A percentile compares a stretch with the other conserved stretches of the same genome.
Evolutionary conservation across 2,113 vertebrate genomes (phyloP).

Genomic region (Toxotes chatareus): DNA sequence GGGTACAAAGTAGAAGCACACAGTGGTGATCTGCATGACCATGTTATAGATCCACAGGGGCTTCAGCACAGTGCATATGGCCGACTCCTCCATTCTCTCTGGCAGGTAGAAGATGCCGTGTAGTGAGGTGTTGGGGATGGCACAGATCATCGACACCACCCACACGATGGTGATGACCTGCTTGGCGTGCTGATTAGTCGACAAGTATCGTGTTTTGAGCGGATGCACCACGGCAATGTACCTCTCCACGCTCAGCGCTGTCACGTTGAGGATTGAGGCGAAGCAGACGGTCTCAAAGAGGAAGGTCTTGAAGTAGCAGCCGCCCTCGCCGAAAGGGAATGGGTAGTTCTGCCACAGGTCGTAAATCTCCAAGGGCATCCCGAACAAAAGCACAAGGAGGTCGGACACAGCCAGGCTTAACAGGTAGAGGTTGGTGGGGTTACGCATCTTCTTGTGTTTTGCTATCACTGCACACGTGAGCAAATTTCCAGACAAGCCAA

Average conservation of each 20-base stretch:
- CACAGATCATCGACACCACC: conserved; percentile 80
- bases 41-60: conserved; percentile 87
- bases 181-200: conserved; percentile 83
- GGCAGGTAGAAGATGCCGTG: conserved; percentile 85
- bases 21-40: conserved; percentile 86
- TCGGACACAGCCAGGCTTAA: conserved; percentile 84
- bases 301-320: conserved; percentile 86
- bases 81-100: conserved; percentile 80
- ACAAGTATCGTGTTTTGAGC: conserved; percentile 82
- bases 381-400: conserved; percentile 83
- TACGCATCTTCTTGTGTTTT: conserved; percentile 85
- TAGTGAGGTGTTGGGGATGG: conserved; percentile 84
- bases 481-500: conserved; percentile 83
- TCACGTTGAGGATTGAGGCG: conserved; percentile 86
- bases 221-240: conserved; percentile 86
- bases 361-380: conserved; percentile 87
- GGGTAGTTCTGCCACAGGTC: conserved; percentile 88
- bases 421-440: conserved; percentile 86
- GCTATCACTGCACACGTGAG: conserved; percentile 85
- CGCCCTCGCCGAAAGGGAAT: conserved; percentile 83
- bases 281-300: conserved; percentile 87
- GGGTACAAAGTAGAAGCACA: conserved; percentile 85
- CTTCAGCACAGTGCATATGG: conserved; percentile 84
- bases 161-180: conserved; percentile 80
- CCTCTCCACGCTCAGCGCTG: conserved; percentile 83